These are phyloP conservation scores for Caenorhabditis plicata DNA, from an alignment of 2,888 invertebrate genomes.

Conservation along the genomic window DNA sequence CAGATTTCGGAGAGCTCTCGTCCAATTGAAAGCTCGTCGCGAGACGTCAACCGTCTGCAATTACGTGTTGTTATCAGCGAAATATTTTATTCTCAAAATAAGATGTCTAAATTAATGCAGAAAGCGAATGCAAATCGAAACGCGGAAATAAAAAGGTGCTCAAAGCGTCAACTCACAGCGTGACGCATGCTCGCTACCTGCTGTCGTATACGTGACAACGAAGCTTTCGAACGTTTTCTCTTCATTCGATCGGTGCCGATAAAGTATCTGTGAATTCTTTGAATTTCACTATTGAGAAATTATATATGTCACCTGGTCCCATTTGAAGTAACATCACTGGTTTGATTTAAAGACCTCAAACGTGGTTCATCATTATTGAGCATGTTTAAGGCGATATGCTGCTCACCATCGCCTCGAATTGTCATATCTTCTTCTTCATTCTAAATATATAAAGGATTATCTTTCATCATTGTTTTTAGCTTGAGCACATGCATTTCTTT, in stretches of 20 bases:
- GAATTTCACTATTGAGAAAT: too few species aligned
- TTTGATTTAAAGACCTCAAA: constrained; percentile 37
- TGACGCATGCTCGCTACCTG: constrained; percentile 51
- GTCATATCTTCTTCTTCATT: constrained; percentile 26
- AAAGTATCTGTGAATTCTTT: constrained; percentile 25
- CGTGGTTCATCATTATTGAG: constrained; percentile 47
- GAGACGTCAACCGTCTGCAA: constrained; percentile 51
- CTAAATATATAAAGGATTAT: too few species aligned
- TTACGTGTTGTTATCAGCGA: not conserved
- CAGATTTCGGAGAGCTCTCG: constrained; percentile 52
- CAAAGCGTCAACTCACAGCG: constrained; percentile 37
- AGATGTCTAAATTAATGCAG: not conserved
- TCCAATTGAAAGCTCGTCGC: constrained; percentile 56
- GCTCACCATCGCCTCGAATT: constrained; percentile 21
- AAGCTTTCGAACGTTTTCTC: constrained; percentile 43
- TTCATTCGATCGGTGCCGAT: constrained; percentile 43
- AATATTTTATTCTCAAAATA: not conserved
- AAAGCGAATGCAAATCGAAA: not conserved
- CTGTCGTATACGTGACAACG: constrained; percentile 38
- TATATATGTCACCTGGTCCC: constrained; percentile 34
- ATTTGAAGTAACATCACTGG: constrained; percentile 36
- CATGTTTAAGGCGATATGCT: constrained; percentile 51
- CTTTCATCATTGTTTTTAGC: too few species aligned
- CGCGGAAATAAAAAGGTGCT: not conserved
- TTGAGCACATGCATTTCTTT: too few species aligned